Conservation (phyloP, 2,888 invertebrate genomes). For the Aspidiotus destructor region DNA sequence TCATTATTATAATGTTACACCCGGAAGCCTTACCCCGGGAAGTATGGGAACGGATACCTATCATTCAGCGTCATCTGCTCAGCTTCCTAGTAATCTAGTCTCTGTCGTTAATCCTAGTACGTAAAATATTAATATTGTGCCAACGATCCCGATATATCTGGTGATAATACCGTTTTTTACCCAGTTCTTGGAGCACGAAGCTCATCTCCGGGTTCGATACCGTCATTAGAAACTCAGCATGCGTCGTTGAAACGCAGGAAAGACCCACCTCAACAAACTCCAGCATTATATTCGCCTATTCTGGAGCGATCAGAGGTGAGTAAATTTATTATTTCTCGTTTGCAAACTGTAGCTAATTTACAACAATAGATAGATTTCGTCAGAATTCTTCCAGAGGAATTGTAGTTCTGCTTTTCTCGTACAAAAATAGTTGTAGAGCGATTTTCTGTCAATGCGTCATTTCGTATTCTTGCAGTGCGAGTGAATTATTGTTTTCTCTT, state of each 20-base stretch:
- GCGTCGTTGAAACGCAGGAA: conserved; percentile 46
- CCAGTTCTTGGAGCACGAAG: conserved; percentile 22
- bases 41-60: not conserved
- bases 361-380: too few relatives aligned
- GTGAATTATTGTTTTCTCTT: conserved; percentile 2
- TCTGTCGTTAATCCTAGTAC: conserved; percentile 16
- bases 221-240: conserved; percentile 44
- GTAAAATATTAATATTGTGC: not conserved
- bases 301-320: conserved; percentile 45
- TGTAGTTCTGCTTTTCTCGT: not conserved
- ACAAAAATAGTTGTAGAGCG: too few relatives aligned
- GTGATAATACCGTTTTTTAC: not conserved
- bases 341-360: not conserved
- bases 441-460: too few relatives aligned
- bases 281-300: conserved; percentile 43
- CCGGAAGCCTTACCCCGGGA: conserved; percentile 7
- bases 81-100: conserved; percentile 30
- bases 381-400: not conserved
- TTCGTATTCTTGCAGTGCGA: too few relatives aligned
- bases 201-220: conserved; percentile 19
- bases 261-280: conserved; percentile 40
- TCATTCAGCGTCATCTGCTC: conserved; percentile 13
- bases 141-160: not conserved
- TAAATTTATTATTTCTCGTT: not conserved
- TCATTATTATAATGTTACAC: conserved; percentile 34